phyloP scores from a whole-genome alignment of 2,888 invertebrate genomes.

The Andricus quercusramuli region DNA sequence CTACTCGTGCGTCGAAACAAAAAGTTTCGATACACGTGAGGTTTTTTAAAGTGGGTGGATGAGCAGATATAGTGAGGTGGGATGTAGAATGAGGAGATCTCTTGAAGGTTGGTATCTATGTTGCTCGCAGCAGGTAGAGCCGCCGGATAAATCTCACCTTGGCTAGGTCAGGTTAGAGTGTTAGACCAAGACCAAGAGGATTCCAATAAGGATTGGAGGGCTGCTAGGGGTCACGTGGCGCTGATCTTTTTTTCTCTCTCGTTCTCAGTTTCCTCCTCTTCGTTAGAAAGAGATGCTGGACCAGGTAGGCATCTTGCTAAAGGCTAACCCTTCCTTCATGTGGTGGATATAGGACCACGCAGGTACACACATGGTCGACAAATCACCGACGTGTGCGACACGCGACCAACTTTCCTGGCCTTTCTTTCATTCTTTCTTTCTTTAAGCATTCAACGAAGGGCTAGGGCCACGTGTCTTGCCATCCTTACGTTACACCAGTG shows the following conservation, averaged over 20 bases:
- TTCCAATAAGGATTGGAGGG: conserved; percentile 67
- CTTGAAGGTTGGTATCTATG: conserved; percentile 56
- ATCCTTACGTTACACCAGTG: conserved; percentile 45
- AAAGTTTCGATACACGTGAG: conserved; percentile 37
- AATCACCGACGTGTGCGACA: conserved; percentile 72
- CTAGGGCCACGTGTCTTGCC: conserved; percentile 49
- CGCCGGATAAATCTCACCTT: conserved; percentile 53
- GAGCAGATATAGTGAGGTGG: conserved; percentile 44
- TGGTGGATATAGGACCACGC: conserved; percentile 56
- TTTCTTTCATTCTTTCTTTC: conserved; percentile 53
- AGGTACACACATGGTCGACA: conserved; percentile 60
- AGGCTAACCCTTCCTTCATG: conserved; percentile 56
- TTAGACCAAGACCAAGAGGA: conserved; percentile 65
- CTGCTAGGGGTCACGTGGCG: conserved; percentile 66
- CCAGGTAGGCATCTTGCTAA: conserved; percentile 56
- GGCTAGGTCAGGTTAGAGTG: conserved; percentile 73
- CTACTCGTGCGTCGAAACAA: conserved; percentile 54
- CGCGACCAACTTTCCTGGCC: conserved; percentile 71
- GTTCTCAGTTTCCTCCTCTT: conserved; percentile 24
- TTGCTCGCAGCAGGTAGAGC: conserved; percentile 70
- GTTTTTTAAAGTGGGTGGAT: conserved; percentile 33
- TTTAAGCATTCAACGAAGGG: conserved; percentile 45
- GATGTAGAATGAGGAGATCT: conserved; percentile 59
- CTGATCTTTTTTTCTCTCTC: conserved; percentile 49
- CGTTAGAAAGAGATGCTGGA: conserved; percentile 43